Percentiles rank a stretch among this genome's conserved stretches.
phyloP scores from a whole-genome alignment of 2,888 invertebrate genomes.

The Malthinus seriepunctatus region DNA sequence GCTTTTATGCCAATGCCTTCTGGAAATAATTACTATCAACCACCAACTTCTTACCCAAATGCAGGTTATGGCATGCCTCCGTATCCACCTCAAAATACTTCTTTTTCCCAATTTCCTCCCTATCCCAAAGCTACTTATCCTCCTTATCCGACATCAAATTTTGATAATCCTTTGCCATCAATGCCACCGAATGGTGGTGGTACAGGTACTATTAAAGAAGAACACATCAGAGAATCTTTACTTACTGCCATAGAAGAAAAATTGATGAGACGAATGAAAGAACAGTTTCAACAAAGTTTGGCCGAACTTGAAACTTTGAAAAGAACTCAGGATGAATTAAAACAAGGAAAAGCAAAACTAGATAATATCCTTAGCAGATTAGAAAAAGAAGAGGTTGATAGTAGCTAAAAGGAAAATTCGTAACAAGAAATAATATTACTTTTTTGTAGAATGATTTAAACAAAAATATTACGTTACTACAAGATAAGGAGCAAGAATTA shows the following conservation, averaged over 20 bases:
- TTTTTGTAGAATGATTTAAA: constrained; percentile 71
- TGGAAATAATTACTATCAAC: constrained; percentile 36
- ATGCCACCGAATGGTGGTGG: constrained; percentile 55
- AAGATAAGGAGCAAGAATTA: constrained; percentile 87
- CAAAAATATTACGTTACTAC: constrained; percentile 78
- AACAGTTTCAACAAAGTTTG: constrained; percentile 87
- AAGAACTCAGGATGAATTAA: constrained; percentile 84
- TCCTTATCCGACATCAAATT: constrained; percentile 35
- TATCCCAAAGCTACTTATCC: constrained; percentile 58
- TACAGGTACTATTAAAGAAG: constrained; percentile 88
- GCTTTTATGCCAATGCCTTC: constrained; percentile 56
- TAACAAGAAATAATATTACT: neutral
- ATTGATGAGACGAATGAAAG: constrained; percentile 81
- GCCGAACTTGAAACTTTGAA: constrained; percentile 89
- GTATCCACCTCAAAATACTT: constrained; percentile 44
- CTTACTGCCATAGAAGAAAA: constrained; percentile 96
- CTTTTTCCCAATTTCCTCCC: constrained; percentile 55
- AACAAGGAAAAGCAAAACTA: constrained; percentile 80
- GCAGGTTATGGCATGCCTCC: constrained; percentile 39
- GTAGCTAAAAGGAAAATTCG: neutral
- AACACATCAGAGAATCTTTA: constrained; percentile 92
- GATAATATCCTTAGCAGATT: constrained; percentile 77
- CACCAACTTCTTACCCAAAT: constrained; percentile 32
- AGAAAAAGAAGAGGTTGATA: constrained; percentile 67
- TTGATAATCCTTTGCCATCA: constrained; percentile 45